A percentile compares a stretch with the other conserved stretches of the same genome.
These are phyloP conservation scores for Pogona vitticeps DNA, from an alignment of 2,113 vertebrate genomes.

Conservation along the genomic window DNA sequence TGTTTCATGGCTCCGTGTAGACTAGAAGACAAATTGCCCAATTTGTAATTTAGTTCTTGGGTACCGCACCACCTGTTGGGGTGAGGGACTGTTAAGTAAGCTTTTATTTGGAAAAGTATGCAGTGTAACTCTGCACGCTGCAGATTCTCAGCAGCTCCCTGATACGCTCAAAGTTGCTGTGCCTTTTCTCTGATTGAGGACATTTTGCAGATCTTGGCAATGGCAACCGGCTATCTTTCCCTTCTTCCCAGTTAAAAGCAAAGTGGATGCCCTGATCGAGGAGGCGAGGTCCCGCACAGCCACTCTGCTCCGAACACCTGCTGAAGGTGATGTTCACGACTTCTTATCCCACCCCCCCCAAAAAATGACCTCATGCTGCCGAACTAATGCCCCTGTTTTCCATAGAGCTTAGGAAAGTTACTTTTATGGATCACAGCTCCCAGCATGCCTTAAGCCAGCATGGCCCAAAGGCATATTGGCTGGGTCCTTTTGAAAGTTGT, in stretches of 20 bases:
- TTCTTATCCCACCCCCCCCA: too few relatives aligned
- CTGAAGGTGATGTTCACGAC: background rate
- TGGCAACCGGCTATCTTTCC: background rate
- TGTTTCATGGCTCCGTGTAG: background rate
- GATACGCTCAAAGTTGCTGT: background rate
- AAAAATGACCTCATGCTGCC: background rate
- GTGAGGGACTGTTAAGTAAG: background rate
- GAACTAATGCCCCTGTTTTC: too few relatives aligned
- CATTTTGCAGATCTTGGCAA: background rate
- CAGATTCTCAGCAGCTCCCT: background rate
- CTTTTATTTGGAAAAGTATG: background rate
- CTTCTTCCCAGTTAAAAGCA: background rate
- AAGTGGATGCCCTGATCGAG: background rate
- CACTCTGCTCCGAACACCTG: background rate
- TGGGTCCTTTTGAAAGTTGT: too few relatives aligned
- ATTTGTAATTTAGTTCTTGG: background rate
- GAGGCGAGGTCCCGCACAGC: background rate
- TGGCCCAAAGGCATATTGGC: too few relatives aligned
- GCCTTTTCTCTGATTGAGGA: too few relatives aligned
- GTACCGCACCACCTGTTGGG: background rate
- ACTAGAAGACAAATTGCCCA: background rate
- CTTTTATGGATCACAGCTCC: background rate
- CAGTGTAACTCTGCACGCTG: background rate
- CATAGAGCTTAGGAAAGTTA: too few relatives aligned
- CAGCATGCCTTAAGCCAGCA: too few relatives aligned